Evolutionary conservation across 2,797 vertebrate genomes (phyloP).

Genomic region (Melanotaenia maccullochi): DNA sequence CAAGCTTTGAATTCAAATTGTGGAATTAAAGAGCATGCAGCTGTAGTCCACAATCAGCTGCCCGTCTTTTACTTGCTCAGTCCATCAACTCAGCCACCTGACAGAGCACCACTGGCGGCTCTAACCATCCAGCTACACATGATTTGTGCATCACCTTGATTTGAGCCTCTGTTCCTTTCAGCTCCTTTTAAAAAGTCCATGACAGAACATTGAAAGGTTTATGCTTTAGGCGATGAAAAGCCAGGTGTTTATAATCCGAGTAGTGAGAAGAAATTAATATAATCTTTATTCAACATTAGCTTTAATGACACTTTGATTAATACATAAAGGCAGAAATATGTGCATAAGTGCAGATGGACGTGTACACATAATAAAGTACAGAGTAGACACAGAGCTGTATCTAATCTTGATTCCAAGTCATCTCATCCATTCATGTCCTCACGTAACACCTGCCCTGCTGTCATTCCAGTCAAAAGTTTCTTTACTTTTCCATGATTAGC

Average conservation of each 20-base stretch:
- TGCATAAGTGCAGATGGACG: not conserved
- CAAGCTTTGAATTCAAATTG: constrained; percentile 68
- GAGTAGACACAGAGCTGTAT: constrained; percentile 12
- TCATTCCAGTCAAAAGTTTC: constrained; percentile 36
- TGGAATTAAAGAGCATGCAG: constrained; percentile 55
- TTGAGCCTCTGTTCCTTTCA: constrained; percentile 28
- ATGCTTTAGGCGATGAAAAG: constrained; percentile 55
- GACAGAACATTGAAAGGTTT: constrained; percentile 60
- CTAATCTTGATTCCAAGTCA: constrained; percentile 20
- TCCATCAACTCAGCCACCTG: constrained; percentile 30
- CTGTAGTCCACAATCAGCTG: constrained; percentile 14
- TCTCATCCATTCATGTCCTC: not conserved
- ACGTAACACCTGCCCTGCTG: constrained; percentile 31
- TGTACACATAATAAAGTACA: not conserved
- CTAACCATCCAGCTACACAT: constrained; percentile 53
- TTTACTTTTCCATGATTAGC: constrained; percentile 52
- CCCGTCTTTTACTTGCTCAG: constrained; percentile 52
- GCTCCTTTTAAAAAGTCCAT: constrained; percentile 52
- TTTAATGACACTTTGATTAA: constrained; percentile 49
- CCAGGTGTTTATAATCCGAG: constrained; percentile 47
- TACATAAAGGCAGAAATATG: constrained; percentile 18
- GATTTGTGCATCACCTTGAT: constrained; percentile 65
- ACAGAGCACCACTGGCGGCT: constrained; percentile 50
- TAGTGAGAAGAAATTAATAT: constrained; percentile 19
- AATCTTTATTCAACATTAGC: constrained; percentile 46